Evolutionary conservation across 2,888 invertebrate genomes (phyloP).

Genomic region (Oeneis ivallda): DNA sequence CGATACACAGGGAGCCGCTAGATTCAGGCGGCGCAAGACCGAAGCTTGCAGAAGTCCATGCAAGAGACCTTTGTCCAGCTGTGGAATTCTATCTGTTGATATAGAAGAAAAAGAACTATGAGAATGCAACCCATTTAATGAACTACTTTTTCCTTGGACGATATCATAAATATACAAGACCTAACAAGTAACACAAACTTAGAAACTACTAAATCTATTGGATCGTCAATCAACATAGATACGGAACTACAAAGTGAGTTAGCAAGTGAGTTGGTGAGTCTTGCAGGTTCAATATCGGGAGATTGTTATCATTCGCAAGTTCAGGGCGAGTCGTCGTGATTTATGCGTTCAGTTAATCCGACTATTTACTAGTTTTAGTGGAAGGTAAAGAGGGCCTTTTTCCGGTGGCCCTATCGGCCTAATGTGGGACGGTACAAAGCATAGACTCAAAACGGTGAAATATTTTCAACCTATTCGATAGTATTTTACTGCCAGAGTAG

Average conservation of each 20-base stretch:
- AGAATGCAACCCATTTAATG: too few relatives aligned
- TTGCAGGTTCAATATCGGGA: constrained; percentile 40
- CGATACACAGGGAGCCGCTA: too few relatives aligned
- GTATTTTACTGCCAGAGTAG: too few relatives aligned
- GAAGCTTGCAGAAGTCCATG: too few relatives aligned
- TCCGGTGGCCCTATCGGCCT: constrained; percentile 62
- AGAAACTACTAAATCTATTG: constrained; percentile 20
- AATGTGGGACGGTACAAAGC: constrained; percentile 38
- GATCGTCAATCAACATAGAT: constrained; percentile 35
- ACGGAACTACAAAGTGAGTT: constrained; percentile 25
- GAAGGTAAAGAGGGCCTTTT: constrained; percentile 76
- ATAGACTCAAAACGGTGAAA: constrained; percentile 36
- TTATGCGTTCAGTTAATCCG: constrained; percentile 75
- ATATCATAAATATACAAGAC: background rate
- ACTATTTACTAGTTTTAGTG: constrained; percentile 79
- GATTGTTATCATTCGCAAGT: constrained; percentile 43
- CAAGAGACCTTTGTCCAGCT: too few relatives aligned
- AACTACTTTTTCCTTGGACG: too few relatives aligned
- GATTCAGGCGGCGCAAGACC: too few relatives aligned
- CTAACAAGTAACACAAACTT: background rate
- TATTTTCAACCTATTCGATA: background rate
- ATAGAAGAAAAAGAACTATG: too few relatives aligned
- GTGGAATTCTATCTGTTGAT: too few relatives aligned
- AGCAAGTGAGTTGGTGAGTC: constrained; percentile 28
- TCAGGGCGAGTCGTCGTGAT: constrained; percentile 56